These are phyloP conservation scores for Herpetotheres cachinnans DNA, from an alignment of 2,113 vertebrate genomes.

Conservation along the genomic window DNA sequence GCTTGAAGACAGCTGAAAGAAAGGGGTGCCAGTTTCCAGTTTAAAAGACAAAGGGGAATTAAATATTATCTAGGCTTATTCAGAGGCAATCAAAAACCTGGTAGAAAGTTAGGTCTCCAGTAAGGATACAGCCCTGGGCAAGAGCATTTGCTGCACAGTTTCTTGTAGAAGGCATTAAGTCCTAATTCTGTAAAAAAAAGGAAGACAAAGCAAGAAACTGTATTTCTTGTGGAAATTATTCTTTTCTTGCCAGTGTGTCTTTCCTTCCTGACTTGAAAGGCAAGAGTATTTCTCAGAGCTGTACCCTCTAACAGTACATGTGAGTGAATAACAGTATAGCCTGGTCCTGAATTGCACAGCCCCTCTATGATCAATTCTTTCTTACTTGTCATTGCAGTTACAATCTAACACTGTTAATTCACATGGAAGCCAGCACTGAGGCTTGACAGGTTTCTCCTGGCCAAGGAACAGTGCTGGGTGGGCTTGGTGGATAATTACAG, in stretches of 20 bases:
- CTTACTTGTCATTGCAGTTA: not conserved
- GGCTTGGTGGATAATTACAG: not conserved
- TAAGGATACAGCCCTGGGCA: not conserved
- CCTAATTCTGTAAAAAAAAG: not conserved
- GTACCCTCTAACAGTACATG: not conserved
- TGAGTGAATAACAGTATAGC: not conserved
- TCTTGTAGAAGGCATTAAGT: not conserved
- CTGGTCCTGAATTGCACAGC: not conserved
- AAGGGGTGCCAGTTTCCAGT: not conserved
- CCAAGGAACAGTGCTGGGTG: not conserved
- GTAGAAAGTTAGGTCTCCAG: not conserved
- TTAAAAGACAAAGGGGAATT: not conserved
- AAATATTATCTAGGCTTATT: not conserved
- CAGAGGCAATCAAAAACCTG: not conserved
- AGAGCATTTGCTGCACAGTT: not conserved
- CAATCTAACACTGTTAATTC: not conserved
- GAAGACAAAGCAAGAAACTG: not conserved
- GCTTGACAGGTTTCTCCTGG: not conserved
- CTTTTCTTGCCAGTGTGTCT: not conserved
- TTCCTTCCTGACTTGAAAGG: not conserved
- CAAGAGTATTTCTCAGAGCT: not conserved
- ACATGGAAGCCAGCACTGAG: not conserved
- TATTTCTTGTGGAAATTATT: not conserved
- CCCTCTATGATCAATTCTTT: not conserved
- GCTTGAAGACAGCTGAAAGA: not conserved